phyloP scores from a whole-genome alignment of 2,888 invertebrate genomes.

The Meloe dianella region DNA sequence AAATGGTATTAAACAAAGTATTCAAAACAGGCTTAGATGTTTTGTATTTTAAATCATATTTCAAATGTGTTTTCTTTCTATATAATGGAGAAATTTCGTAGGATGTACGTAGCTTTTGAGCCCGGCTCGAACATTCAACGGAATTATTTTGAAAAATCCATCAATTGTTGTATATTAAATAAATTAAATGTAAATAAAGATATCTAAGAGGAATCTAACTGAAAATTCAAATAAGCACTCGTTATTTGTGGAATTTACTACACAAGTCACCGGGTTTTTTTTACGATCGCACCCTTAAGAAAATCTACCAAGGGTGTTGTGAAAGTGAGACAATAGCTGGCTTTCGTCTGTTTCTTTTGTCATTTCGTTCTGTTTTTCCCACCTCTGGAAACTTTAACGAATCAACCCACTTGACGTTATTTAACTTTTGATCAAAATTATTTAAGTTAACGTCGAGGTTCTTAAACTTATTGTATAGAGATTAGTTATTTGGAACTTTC shows the following conservation, averaged over 20 bases:
- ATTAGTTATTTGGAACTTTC: no score
- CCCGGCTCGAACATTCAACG: slow-evolving; percentile 7
- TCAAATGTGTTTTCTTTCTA: neutral
- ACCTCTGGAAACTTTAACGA: no score
- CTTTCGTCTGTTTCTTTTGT: no score
- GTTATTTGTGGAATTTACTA: neutral
- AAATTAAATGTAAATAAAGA: neutral
- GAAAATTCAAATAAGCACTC: neutral
- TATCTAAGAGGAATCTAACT: neutral
- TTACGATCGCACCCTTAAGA: no score
- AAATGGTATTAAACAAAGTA: neutral
- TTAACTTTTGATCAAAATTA: no score
- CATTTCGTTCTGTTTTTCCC: no score
- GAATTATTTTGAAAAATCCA: neutral
- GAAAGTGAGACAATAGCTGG: neutral
- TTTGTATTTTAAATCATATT: neutral
- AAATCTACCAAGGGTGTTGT: neutral
- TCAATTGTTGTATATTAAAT: neutral
- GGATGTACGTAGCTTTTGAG: slow-evolving; percentile 5
- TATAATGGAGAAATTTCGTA: neutral
- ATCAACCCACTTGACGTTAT: no score
- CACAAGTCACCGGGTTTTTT: neutral
- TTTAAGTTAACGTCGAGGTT: no score
- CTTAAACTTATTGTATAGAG: no score
- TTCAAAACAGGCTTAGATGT: neutral